Percentiles rank a stretch among this genome's conserved stretches.
phyloP scores from a whole-genome alignment of 2,797 vertebrate genomes.

The Pyrocephalus nanus region DNA sequence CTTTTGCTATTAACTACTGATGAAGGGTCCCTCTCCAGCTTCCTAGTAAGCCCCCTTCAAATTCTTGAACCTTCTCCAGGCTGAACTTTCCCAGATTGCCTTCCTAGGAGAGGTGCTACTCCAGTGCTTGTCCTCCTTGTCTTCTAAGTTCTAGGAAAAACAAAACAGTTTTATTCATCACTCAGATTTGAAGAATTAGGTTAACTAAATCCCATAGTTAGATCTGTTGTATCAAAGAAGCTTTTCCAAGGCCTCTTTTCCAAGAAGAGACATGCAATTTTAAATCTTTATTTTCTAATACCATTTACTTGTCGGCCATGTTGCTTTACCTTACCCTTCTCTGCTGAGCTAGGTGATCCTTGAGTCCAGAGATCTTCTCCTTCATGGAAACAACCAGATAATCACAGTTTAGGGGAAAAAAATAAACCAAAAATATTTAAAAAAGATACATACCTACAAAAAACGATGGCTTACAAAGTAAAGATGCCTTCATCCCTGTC shows the following conservation, averaged over 20 bases:
- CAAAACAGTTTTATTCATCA: neutral
- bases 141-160: neutral
- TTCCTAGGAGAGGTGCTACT: neutral
- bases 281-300: neutral
- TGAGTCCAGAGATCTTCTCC: neutral
- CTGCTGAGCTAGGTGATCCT: neutral
- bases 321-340: neutral
- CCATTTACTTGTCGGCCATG: neutral
- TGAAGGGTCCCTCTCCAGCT: neutral
- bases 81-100: neutral
- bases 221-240: neutral
- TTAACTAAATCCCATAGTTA: neutral
- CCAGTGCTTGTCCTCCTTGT: neutral
- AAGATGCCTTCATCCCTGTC: neutral
- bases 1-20: neutral
- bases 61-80: neutral
- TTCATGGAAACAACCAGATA: neutral
- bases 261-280: neutral
- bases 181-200: neutral
- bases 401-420: neutral
- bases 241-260: neutral
- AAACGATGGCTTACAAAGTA: neutral
- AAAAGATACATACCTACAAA: neutral
- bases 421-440: neutral
- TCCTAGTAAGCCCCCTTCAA: neutral